Base-by-base conservation (phyloP, 2,113 vertebrate species). In the Muntiacus muntjak region DNA sequence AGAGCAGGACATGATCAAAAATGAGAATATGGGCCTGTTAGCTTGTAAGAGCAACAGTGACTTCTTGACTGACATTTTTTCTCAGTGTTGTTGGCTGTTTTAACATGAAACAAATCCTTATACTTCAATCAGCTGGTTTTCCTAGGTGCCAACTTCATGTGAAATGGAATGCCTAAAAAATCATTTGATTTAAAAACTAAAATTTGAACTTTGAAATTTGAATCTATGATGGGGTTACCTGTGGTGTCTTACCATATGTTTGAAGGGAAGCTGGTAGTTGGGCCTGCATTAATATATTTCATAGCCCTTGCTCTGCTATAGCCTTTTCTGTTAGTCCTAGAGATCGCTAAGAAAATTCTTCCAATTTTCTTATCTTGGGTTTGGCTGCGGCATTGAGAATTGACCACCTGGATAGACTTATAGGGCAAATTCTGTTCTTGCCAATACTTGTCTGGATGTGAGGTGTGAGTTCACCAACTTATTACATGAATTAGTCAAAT, bases 401-500 rank as follows among this genome's bases (percentile, higher is more conserved):
- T 91, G 74, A 45, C 50, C 74, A 57, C 52, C 64, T 54, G 12
- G 19, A 13, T 4, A 83, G 40, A 90, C 52, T 21, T 71, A 23
- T 0, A 19, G 14, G 58, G 45, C 50, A 94, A 89, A 93, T 62
- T 81, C 21, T 76, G 21, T 79, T 86, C 52, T 54, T 91, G 17
- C 78, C 79, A 36, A 83, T 86, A 23, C 60, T 78, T 79, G 28
- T 26, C 57, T 17, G 6, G 0, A 52, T 89, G 23, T 43, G 43
- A 92, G 87, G 6, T 36, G 21, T 85, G 92, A 17, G 36, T 87
- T 93, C 40, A 50, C 67, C 83, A 26, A 64, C 90, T 86, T 67
- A n/a, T 89, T 60, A 50, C 21, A 52, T 52, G 13, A 83, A 87
- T 94, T 96, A 95, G 81, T 83, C 55, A 60, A 89, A 95, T 87